Evolutionary conservation across 2,797 vertebrate genomes (phyloP), one percentile per base, ranked within the genome.

Genomic region (Delichon dasypus): DNA sequence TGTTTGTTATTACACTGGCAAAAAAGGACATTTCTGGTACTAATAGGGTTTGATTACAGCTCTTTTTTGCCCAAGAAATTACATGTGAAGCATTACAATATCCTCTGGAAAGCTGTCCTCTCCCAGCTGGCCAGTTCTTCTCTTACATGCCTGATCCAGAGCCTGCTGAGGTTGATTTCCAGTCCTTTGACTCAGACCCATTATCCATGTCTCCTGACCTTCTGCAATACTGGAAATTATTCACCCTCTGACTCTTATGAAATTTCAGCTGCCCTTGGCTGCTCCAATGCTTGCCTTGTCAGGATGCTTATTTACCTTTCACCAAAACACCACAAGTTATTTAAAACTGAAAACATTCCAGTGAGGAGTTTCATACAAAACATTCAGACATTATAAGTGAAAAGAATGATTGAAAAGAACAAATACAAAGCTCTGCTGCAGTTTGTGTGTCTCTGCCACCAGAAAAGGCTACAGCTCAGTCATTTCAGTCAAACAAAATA

Each of bases 401-500:
- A 94, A 91, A 93, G 58, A 91, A 87, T 70, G 36, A 90, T 86
- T 95, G 79, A 65, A 78, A 96, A 79, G 71, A 88, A 92, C 38
- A 96, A 96, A 93, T 38, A 94, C n/a, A 87, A 71, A 75, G 48
- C 81, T 62, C 89, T 78, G 66, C 96, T 87, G 90, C 96, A 96
- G 85, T 50, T 65, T 1, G 15, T 26, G 62, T 67, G 82, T 67
- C 32, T 91, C 57, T 88, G 78, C 91, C 90, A 71, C 91, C 93
- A 96, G 85, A 82, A 88, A 50, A 38, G 91, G 42, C 30, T 60
- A 84, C 93, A 93, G 78, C 74, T 40, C 93, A 73, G 19, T 80
- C 78, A 94, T 81, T 88, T 80, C 72, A 94, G 83, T 93, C 95
- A 84, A 97, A 38, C 38, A 96, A 96, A 93, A 94, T 93, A 90